A percentile compares a stretch with the other conserved stretches of the same genome.
Evolutionary conservation across 2,797 vertebrate genomes (phyloP).

Genomic region (Chloroceryle amazona): DNA sequence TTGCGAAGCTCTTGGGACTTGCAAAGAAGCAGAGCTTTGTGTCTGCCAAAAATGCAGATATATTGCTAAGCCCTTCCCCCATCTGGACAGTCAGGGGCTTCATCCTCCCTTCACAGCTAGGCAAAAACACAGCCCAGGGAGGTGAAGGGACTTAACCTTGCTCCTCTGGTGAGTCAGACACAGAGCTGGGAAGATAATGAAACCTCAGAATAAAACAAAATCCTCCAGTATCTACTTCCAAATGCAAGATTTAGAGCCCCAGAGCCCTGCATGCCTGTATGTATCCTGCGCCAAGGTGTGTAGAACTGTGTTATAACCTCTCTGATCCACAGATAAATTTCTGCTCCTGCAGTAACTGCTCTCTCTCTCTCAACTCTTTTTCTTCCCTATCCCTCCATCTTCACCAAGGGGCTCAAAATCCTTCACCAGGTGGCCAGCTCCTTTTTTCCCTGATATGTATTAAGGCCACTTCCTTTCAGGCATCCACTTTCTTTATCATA

Average conservation of each 20-base stretch:
- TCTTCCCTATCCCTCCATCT: not conserved
- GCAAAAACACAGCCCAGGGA: not conserved
- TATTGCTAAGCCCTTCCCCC: not conserved
- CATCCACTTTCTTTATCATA: not conserved
- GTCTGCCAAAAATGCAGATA: not conserved
- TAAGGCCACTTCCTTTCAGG: not conserved
- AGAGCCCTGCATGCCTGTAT: accelerated
- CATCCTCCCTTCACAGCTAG: not conserved
- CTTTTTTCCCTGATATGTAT: not conserved
- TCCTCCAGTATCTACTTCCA: not conserved
- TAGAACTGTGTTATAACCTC: not conserved
- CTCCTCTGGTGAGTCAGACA: not conserved
- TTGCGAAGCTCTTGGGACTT: not conserved
- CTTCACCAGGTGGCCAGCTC: not conserved
- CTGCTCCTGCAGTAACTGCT: not conserved
- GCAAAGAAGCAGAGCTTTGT: not conserved
- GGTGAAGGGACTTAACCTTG: not conserved
- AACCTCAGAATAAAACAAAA: not conserved
- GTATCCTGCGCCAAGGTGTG: not conserved
- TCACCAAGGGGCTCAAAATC: not conserved
- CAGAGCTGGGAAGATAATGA: not conserved
- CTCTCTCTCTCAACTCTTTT: not conserved
- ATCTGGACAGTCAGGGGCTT: not conserved
- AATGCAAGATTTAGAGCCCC: not conserved
- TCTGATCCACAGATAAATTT: not conserved